Evolutionary conservation across 2,888 invertebrate species (phyloP).

Genomic region (Zhuqinia jingwanae): DNA sequence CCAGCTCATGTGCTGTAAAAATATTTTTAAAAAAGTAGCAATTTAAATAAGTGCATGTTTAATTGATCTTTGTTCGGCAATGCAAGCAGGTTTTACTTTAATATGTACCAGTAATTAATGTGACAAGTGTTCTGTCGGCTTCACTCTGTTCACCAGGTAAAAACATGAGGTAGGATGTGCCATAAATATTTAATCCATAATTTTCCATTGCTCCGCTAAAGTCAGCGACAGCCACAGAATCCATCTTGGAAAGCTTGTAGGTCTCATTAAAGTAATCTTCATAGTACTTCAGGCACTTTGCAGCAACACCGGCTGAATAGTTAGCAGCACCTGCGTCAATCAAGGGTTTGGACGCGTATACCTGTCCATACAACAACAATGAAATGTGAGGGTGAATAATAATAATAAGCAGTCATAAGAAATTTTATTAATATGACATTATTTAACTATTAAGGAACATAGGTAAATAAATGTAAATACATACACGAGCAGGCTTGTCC

Average conservation of each 20-base stretch:
- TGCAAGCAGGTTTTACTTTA: too few species aligned
- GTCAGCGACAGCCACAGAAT: conserved; percentile 64
- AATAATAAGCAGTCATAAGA: not conserved
- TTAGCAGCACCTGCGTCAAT: conserved; percentile 60
- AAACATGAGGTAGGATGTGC: conserved; percentile 32
- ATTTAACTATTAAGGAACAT: too few species aligned
- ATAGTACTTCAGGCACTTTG: conserved; percentile 61
- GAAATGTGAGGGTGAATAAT: not conserved
- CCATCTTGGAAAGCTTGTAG: conserved; percentile 73
- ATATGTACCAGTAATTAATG: conserved; percentile 57
- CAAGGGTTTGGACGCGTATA: conserved; percentile 57
- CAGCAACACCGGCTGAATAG: conserved; percentile 63
- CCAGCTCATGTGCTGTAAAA: conserved; percentile 64
- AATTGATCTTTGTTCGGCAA: too few species aligned
- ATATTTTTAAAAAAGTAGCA: conserved; percentile 3
- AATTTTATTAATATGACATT: too few species aligned
- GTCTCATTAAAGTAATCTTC: conserved; percentile 61
- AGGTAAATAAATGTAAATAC: not conserved
- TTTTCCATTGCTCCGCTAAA: conserved; percentile 58
- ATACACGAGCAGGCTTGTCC: conserved; percentile 54
- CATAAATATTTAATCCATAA: conserved; percentile 61
- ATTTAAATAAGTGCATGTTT: not conserved
- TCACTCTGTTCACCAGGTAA: conserved; percentile 54
- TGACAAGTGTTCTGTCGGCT: conserved; percentile 45
- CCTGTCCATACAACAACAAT: conserved; percentile 7